Percentiles rank a stretch among this genome's conserved stretches.
phyloP scores from a whole-genome alignment of 2,113 vertebrate genomes.

The Hemibates koningsi region DNA sequence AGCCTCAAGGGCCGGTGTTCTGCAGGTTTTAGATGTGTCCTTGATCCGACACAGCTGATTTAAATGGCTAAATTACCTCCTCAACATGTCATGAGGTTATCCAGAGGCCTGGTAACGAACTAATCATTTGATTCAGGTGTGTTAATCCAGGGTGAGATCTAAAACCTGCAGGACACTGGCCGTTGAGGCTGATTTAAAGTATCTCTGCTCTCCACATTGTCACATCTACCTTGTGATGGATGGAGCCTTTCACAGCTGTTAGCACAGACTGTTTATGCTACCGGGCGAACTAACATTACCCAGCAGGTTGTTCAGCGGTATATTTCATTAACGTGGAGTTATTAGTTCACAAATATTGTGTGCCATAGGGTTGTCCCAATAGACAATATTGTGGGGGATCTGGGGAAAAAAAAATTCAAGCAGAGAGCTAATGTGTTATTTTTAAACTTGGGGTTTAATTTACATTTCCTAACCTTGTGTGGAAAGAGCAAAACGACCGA shows the following conservation, averaged over 20 bases:
- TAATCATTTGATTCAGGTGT: neutral
- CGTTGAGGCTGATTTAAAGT: neutral
- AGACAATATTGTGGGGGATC: neutral
- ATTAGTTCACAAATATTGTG: neutral
- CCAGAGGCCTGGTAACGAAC: neutral
- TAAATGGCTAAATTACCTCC: neutral
- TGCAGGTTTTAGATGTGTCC: neutral
- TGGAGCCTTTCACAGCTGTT: neutral
- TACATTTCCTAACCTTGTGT: neutral
- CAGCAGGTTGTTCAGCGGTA: neutral
- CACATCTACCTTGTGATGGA: neutral
- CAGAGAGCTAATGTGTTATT: neutral
- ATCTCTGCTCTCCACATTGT: neutral
- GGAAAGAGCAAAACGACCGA: neutral
- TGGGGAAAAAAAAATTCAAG: fast-evolving
- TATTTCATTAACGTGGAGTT: neutral
- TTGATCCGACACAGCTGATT: neutral
- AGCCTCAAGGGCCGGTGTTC: fast-evolving
- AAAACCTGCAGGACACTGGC: fast-evolving
- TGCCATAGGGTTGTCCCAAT: neutral
- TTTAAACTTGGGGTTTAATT: neutral
- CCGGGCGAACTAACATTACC: neutral
- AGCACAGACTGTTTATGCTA: neutral
- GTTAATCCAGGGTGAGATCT: neutral
- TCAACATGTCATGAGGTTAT: neutral